A percentile compares a stretch with the other conserved stretches of the same genome.
Evolutionary conservation across 2,113 vertebrate species (phyloP).

Genomic region (Brachirus orientalis): DNA sequence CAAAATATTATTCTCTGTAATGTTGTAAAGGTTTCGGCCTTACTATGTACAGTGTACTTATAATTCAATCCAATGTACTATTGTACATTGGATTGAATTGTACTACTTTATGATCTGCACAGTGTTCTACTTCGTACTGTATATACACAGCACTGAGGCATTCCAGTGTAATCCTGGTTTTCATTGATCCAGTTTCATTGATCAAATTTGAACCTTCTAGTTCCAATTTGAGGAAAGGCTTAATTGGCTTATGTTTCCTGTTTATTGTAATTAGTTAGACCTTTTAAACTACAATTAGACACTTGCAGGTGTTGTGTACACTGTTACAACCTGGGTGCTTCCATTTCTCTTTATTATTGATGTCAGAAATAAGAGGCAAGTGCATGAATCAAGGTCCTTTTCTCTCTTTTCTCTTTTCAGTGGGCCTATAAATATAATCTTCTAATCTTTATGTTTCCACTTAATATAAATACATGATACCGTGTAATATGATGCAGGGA

Average conservation of each 20-base stretch:
- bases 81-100: too few relatives aligned
- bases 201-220: too few relatives aligned
- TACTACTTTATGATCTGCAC: too few relatives aligned
- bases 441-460: not conserved
- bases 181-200: too few relatives aligned
- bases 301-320: slow-evolving; percentile 23
- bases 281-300: slow-evolving; percentile 56
- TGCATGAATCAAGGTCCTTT: slow-evolving; percentile 26
- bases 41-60: too few relatives aligned
- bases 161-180: too few relatives aligned
- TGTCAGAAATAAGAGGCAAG: slow-evolving; percentile 1
- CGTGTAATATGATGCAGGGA: not conserved
- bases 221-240: slow-evolving; percentile 43
- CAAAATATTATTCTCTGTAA: too few relatives aligned
- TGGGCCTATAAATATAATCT: not conserved
- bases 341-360: slow-evolving; percentile 3
- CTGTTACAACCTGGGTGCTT: slow-evolving; percentile 12
- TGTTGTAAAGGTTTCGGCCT: too few relatives aligned
- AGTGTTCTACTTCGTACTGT: too few relatives aligned
- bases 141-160: too few relatives aligned
- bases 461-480: not conserved
- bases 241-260: slow-evolving; percentile 52
- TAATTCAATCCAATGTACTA: too few relatives aligned
- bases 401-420: not conserved
- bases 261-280: slow-evolving; percentile 49